Evolutionary conservation across 2,888 invertebrate genomes (phyloP).

Genomic region (Cepaea hortensis): DNA sequence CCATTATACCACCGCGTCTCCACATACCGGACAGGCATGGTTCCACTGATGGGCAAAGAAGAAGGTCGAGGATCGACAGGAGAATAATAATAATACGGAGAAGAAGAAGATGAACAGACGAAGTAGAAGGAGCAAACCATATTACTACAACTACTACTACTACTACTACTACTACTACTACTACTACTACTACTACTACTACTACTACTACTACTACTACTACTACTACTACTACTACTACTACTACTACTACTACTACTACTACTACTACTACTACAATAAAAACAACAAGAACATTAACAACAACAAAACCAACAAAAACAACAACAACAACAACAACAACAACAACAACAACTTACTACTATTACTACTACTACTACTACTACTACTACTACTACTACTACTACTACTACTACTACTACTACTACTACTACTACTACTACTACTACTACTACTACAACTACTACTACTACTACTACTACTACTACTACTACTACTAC

Average conservation of each 20-base stretch:
- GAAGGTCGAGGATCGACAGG: no score
- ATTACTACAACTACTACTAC: neutral
- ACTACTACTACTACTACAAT: neutral
- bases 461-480: conserved; percentile 50
- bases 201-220: no score
- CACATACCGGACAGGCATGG: no score
- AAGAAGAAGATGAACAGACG: no score
- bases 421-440: conserved; percentile 19
- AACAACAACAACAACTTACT: neutral
- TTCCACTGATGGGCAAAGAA: no score
- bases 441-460: neutral
- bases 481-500: conserved; percentile 47
- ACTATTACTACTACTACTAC: conserved; percentile 49
- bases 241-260: no score
- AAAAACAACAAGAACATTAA: neutral
- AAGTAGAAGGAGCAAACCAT: no score
- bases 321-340: no score
- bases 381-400: conserved; percentile 44
- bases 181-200: conserved; percentile 17
- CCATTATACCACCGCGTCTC: no score
- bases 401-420: conserved; percentile 47
- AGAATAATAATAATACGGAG: no score
- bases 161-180: conserved; percentile 49
- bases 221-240: no score
- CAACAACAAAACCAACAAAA: no score